Conservation (phyloP, 2,797 vertebrate genomes). For the Pangasius mekongensis region DNA sequence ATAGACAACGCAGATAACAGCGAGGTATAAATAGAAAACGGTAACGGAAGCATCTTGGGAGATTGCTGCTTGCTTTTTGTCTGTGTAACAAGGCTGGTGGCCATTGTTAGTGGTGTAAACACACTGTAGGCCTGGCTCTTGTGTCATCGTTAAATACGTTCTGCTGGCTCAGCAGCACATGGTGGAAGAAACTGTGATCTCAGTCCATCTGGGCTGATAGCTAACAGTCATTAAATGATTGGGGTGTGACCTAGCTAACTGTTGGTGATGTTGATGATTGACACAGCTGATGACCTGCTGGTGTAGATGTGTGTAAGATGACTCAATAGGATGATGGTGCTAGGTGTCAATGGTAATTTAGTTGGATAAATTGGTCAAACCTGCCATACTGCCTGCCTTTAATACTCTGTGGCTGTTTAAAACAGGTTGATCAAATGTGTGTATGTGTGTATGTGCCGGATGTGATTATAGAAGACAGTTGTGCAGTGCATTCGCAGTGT, state of each 20-base stretch:
- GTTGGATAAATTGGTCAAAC: neutral
- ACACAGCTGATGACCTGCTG: constrained; percentile 20
- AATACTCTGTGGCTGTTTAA: neutral
- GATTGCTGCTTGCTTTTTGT: constrained; percentile 28
- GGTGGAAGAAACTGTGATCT: constrained; percentile 44
- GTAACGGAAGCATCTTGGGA: constrained; percentile 45
- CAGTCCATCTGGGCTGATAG: constrained; percentile 30
- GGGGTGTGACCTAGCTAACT: constrained; percentile 9
- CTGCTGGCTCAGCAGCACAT: constrained; percentile 35
- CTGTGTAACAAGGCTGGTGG: constrained; percentile 47
- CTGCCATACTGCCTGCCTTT: neutral
- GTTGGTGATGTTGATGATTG: constrained; percentile 24
- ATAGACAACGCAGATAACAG: constrained; percentile 39
- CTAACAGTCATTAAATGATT: constrained; percentile 32
- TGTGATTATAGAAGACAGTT: neutral
- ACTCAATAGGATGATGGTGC: neutral
- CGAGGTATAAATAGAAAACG: constrained; percentile 43
- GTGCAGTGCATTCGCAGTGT: neutral
- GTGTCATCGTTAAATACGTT: constrained; percentile 57
- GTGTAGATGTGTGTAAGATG: neutral
- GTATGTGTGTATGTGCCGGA: neutral
- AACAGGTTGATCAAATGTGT: constrained; percentile 10
- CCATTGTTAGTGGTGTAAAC: constrained; percentile 59
- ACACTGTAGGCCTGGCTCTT: constrained; percentile 37
- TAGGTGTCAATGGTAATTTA: neutral